phyloP scores from a whole-genome alignment of 2,888 invertebrate species.

The Eristalinus sepulchralis region DNA sequence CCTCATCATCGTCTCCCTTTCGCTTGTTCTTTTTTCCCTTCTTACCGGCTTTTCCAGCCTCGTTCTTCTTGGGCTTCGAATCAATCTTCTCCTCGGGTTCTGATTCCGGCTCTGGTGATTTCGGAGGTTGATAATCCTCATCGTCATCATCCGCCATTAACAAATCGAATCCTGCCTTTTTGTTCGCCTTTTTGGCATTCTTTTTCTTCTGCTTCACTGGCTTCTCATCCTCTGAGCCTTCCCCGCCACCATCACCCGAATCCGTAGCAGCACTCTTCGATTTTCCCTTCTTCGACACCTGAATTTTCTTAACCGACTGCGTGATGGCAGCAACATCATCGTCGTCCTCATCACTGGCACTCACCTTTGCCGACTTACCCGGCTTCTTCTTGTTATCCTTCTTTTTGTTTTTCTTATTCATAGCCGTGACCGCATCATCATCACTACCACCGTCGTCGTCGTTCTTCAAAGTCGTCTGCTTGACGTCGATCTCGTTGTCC shows the following conservation, averaged over 20 bases:
- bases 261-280: slow-evolving; percentile 79
- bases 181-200: slow-evolving; percentile 77
- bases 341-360: slow-evolving; percentile 81
- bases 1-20: slow-evolving; percentile 88
- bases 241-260: slow-evolving; percentile 80
- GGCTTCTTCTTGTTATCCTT: slow-evolving; percentile 78
- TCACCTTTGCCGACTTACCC: slow-evolving; percentile 73
- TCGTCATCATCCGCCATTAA: slow-evolving; percentile 84
- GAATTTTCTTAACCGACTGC: slow-evolving; percentile 84
- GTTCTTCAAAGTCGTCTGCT: slow-evolving; percentile 75
- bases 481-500: slow-evolving; percentile 82
- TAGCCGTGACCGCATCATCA: slow-evolving; percentile 76
- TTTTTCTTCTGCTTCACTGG: slow-evolving; percentile 78
- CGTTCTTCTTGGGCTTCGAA: slow-evolving; percentile 80
- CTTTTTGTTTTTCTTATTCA: slow-evolving; percentile 80
- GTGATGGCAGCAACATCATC: slow-evolving; percentile 80
- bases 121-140: slow-evolving; percentile 72
- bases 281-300: slow-evolving; percentile 82
- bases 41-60: slow-evolving; percentile 82
- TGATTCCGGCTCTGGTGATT: slow-evolving; percentile 73
- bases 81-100: slow-evolving; percentile 82
- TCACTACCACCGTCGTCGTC: slow-evolving; percentile 71
- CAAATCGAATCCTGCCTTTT: slow-evolving; percentile 86
- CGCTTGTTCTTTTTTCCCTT: slow-evolving; percentile 88
- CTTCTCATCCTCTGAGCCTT: slow-evolving; percentile 81